A percentile compares a stretch with the other conserved stretches of the same genome.
phyloP scores from a whole-genome alignment of 1,140 invertebrate genomes.

The Maconellicoccus hirsutus region DNA sequence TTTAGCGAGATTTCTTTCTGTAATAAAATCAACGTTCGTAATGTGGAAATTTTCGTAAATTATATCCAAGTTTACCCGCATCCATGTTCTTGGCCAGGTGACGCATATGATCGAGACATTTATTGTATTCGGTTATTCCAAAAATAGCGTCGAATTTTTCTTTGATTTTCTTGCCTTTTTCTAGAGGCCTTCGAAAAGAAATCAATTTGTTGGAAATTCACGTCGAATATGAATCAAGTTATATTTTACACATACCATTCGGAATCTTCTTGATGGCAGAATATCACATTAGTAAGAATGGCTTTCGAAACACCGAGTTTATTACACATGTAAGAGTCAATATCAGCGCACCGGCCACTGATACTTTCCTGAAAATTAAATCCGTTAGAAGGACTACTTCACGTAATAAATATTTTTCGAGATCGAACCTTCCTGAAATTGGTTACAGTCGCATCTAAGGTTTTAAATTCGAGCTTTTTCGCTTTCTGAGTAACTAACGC shows the following conservation, averaged over 20 bases:
- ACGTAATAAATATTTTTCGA: conserved; percentile 13
- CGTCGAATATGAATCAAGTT: conserved; percentile 19
- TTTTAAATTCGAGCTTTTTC: conserved; percentile 46
- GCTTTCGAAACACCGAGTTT: conserved; percentile 82
- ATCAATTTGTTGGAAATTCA: too few species aligned
- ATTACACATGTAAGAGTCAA: conserved; percentile 50
- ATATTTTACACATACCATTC: conserved; percentile 50
- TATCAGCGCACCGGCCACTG: conserved; percentile 55
- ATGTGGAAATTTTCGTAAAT: neutral
- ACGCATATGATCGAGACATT: conserved; percentile 70
- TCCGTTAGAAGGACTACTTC: conserved; percentile 27
- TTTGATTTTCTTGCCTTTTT: conserved; percentile 87
- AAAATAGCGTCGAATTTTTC: conserved; percentile 97
- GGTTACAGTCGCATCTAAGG: conserved; percentile 55
- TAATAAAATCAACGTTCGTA: conserved; percentile 14
- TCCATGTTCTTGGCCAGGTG: neutral
- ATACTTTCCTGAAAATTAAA: conserved; percentile 32
- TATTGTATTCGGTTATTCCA: conserved; percentile 85
- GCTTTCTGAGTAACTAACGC: conserved; percentile 49
- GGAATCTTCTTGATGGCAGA: conserved; percentile 97
- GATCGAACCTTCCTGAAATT: conserved; percentile 26
- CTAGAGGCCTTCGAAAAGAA: conserved; percentile 60
- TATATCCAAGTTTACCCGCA: neutral
- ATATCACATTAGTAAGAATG: conserved; percentile 91
- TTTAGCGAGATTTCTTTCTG: conserved; percentile 33